Conservation (phyloP, 2,797 vertebrate species). For the Pipistrellus kuhlii region DNA sequence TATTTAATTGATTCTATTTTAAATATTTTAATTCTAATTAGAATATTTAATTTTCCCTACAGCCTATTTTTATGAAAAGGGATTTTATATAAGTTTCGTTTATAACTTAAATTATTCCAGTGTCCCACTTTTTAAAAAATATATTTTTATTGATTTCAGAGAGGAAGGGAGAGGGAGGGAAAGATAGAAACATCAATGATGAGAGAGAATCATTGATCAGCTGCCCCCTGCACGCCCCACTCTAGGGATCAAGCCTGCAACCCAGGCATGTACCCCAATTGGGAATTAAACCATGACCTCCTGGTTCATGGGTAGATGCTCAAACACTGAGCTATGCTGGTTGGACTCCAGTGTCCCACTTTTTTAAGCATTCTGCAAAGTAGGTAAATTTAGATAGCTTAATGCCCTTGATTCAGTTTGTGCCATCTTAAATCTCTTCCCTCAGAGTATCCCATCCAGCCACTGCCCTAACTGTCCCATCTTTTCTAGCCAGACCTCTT, state of each 20-base stretch:
- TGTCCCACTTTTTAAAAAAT: neutral
- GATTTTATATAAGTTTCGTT: neutral
- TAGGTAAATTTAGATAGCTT: neutral
- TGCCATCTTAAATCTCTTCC: neutral
- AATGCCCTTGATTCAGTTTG: neutral
- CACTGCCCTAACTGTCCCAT: neutral
- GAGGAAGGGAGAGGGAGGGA: too few species aligned
- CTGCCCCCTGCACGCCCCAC: too few species aligned
- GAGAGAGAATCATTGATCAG: too few species aligned
- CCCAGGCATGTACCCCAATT: too few species aligned
- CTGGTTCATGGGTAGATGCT: too few species aligned
- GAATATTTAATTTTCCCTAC: slow-evolving; percentile 7
- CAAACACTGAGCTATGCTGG: too few species aligned
- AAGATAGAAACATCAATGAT: too few species aligned
- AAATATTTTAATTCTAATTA: slow-evolving; percentile 31
- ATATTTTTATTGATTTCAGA: too few species aligned
- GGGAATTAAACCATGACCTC: too few species aligned
- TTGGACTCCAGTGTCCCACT: too few species aligned
- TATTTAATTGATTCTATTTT: neutral
- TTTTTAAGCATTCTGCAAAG: slow-evolving; percentile 40
- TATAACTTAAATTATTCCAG: neutral
- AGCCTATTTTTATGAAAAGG: neutral
- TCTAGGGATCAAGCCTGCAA: too few species aligned
- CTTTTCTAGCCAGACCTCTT: neutral
- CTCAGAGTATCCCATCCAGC: neutral